Evolutionary conservation across 1,140 invertebrate genomes (phyloP), one percentile per base, ranked within the genome.

Genomic region (Lucilia sericata): DNA sequence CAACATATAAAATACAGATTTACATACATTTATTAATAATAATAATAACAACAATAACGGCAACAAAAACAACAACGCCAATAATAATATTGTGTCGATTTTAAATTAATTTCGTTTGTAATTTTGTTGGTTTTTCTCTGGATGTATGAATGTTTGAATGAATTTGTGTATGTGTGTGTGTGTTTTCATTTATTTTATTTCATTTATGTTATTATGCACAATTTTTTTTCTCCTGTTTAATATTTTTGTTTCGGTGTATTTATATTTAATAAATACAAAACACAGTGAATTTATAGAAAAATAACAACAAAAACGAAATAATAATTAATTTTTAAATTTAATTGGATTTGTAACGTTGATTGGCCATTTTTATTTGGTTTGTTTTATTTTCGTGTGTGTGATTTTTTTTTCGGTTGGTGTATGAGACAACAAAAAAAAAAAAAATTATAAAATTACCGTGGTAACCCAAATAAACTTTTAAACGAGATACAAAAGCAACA

Each of bases 301-400:
- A 74, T 74, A 74, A 74, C 65, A 74, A 75, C 30, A 76, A 76
- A 76, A 76, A 42, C 42, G 8, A 76, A 76, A 76, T 42, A 76
- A 76, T 76, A 76, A 76, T 76, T 76, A 76, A 42, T 42, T 76
- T 76, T 76, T 76, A 76, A 76, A 76, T 76, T 76, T 76, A 76
- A 76, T 76, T 76, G 74, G 34, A 76, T 76, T 76, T 76, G 74
- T 76, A 34, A 42, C 30, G 74, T 76, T 76, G 36, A 76, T 76
- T 76, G 74, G 74, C 17, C 74, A 34, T 76, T 76, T 76, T 36
- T 42, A 42, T 76, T 76, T 76, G 9, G 5, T 17, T 42, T 76
- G 12, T n/a, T 34, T 76, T 42, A 36, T 55, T 55, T 55, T 55
- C 13, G 51, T 14, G 10, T 12, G 42, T 42, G 42, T 42, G 42